phyloP scores from a whole-genome alignment of 2,797 vertebrate genomes.

The Holocentrus rufus region DNA sequence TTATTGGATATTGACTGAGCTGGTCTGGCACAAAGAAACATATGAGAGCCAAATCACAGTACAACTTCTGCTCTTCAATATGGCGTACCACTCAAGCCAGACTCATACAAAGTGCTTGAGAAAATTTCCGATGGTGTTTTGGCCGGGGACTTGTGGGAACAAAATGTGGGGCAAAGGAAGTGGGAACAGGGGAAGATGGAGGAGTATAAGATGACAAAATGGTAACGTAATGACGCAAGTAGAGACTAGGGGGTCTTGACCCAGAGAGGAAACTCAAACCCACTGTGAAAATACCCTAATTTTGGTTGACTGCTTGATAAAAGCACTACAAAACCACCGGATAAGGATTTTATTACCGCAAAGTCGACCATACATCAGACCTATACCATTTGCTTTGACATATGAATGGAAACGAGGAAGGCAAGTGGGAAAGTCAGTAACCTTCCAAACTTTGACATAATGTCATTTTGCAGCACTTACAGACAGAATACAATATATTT shows the following conservation, averaged over 20 bases:
- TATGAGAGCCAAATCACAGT: neutral
- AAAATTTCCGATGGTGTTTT: neutral
- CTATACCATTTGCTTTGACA: neutral
- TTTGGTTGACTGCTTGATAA: neutral
- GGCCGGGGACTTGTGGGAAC: neutral
- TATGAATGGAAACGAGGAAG: conserved; percentile 1
- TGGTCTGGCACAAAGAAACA: neutral
- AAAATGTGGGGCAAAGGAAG: neutral
- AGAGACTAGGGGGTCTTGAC: neutral
- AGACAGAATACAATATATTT: neutral
- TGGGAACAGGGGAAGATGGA: conserved; percentile 14
- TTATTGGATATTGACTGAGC: conserved; percentile 2
- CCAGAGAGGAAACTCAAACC: conserved; percentile 20
- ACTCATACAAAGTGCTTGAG: neutral
- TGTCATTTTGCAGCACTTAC: neutral
- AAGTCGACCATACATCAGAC: neutral
- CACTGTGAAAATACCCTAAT: conserved; percentile 26
- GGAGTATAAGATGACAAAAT: neutral
- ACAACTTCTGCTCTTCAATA: neutral
- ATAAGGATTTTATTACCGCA: neutral
- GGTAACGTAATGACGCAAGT: conserved; percentile 1
- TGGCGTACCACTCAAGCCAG: neutral
- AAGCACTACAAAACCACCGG: neutral
- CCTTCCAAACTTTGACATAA: neutral
- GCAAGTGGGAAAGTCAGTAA: neutral